These are phyloP conservation scores for cat (Felis catus) DNA, from an alignment of 2,113 vertebrate species.

Conservation along the genomic window DNA sequence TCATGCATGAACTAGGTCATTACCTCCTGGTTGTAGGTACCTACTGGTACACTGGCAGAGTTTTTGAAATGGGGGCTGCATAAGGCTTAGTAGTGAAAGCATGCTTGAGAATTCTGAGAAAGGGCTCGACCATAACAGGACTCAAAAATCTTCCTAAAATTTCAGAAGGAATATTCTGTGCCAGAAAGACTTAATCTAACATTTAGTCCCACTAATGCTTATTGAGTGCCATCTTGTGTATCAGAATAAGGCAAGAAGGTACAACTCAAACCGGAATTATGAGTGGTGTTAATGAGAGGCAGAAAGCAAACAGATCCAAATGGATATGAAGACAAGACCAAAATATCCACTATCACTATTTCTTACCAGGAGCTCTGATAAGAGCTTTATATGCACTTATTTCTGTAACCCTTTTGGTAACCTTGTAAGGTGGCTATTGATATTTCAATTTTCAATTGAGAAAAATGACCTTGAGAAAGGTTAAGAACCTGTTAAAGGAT, in stretches of 20 bases:
- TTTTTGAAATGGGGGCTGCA: not conserved
- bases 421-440: not conserved
- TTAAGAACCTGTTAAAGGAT: not conserved
- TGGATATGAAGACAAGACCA: not conserved
- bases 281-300: not conserved
- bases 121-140: not conserved
- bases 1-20: not conserved
- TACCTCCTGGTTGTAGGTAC: not conserved
- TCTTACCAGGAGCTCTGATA: not conserved
- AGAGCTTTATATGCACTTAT: not conserved
- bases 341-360: not conserved
- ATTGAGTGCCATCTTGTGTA: not conserved
- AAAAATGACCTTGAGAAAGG: not conserved
- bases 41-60: not conserved
- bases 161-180: not conserved
- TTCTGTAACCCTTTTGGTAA: not conserved
- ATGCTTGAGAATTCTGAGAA: not conserved
- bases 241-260: not conserved
- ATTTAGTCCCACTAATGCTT: not conserved
- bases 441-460: not conserved
- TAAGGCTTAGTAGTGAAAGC: not conserved
- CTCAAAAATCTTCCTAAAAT: not conserved
- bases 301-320: not conserved
- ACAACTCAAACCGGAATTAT: not conserved
- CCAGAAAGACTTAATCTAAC: not conserved